These are phyloP conservation scores for Scaptomyza pallida DNA, from an alignment of 1,140 invertebrate species.

Conservation along the genomic window DNA sequence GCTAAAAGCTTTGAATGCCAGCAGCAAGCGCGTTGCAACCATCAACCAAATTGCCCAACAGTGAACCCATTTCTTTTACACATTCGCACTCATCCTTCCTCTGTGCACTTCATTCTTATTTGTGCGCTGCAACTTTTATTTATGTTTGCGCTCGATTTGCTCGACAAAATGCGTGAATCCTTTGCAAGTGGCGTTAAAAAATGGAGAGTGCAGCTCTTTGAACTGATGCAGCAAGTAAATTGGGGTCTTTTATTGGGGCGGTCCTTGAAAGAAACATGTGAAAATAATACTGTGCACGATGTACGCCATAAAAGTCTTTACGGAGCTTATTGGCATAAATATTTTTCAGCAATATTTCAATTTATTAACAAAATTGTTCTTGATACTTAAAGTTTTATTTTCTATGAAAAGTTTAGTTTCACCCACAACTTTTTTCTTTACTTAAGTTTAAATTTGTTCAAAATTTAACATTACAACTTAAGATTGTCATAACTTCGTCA, in stretches of 20 bases:
- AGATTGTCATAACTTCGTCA: no score
- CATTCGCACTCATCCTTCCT: neutral
- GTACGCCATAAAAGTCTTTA: no score
- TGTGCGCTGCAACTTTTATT: constrained; percentile 31
- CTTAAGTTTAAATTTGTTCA: no score
- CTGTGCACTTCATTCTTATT: neutral
- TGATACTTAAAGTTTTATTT: no score
- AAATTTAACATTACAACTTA: no score
- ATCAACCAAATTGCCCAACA: constrained; percentile 3
- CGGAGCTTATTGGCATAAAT: no score
- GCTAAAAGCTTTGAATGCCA: constrained; percentile 62
- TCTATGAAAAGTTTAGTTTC: no score
- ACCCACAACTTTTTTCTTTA: no score
- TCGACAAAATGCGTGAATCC: constrained; percentile 27
- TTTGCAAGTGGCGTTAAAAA: constrained; percentile 8
- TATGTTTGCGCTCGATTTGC: constrained; percentile 40
- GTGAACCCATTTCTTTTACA: neutral
- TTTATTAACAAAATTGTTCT: no score
- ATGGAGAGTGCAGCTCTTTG: neutral
- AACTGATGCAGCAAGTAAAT: constrained; percentile 3
- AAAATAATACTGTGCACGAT: no score
- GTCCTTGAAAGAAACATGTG: neutral
- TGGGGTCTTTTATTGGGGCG: neutral
- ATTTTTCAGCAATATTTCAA: no score
- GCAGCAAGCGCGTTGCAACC: constrained; percentile 33